Base-by-base conservation (phyloP, 1,140 invertebrate genomes). In the Drosophila virilis region DNA sequence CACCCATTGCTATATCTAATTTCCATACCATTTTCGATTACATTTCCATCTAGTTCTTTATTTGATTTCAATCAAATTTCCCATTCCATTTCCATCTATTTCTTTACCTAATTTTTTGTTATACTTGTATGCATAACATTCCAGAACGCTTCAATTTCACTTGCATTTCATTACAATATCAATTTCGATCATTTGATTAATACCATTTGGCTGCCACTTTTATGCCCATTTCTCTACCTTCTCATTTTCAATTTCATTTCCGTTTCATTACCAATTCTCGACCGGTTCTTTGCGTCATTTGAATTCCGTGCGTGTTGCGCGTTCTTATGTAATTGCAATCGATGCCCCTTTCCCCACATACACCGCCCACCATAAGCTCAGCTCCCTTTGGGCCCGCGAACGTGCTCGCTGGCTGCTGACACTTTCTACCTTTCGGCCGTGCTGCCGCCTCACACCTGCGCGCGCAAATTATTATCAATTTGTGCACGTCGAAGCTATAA, bases 401-500 rank as follows among this genome's bases (percentile, higher is more conserved):
- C 48, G 28, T 32, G 51, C 51, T 32, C 13, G 51, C 51, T 28
- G 22, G 22, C 22, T 13, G 15, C 72, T 76, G 46, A 73, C 78
- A 86, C 83, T 86, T 86, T 86, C 83, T 86, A 86, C 50, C 70
- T 68, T 66, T 40, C 51, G 35, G 10, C 42, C 2, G 28, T 13
- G 10, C 32, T 51, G 52, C 33, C 61, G 58, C 48, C 82, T 72
- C 83, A 65, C 83, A 83, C 79, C 68, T 78, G 55, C 38, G 57
- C 42, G 1, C 57, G 60, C 69, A 61, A 86, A 86, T 82, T 82
- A 83, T 86, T 88, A 88, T 83, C 79, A 86, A 88, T 86, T 83
- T 88, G 83, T 83, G 84, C 83, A 86, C 83, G 83, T 86, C 84
- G 68, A 55, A n/a, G 73, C 76, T 80, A 86, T 88, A 86, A 86